Conservation (phyloP, 2,888 invertebrate genomes). For the Stomorhina lunata region DNA sequence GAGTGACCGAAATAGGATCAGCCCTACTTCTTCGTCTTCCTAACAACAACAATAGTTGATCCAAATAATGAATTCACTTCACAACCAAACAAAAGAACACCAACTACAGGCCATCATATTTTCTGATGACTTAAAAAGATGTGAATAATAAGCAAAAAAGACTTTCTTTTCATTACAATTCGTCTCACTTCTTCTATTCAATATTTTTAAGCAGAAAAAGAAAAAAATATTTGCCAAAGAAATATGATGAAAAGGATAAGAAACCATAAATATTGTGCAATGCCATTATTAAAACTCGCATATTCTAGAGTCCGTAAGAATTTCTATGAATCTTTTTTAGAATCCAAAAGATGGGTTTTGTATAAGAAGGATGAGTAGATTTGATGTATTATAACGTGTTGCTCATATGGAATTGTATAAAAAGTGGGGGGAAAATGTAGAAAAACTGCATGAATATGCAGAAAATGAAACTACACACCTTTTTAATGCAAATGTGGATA, state of each 20-base stretch:
- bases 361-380: neutral
- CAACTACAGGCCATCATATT: neutral
- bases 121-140: conserved; percentile 28
- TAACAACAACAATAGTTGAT: neutral
- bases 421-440: neutral
- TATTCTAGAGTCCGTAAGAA: neutral
- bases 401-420: conserved; percentile 16
- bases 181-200: conserved; percentile 10
- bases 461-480: conserved; percentile 45
- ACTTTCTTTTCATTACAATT: conserved; percentile 5
- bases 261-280: conserved; percentile 57
- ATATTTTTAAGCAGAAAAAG: neutral
- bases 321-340: neutral
- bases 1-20: no score
- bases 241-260: conserved; percentile 62
- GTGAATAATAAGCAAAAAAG: neutral
- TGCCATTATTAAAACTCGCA: conserved; percentile 55
- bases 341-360: neutral
- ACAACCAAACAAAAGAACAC: neutral
- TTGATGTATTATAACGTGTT: conserved; percentile 53
- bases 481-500: conserved; percentile 25
- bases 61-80: neutral
- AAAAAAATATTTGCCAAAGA: conserved; percentile 9
- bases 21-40: no score
- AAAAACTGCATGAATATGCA: conserved; percentile 47